A percentile compares a stretch with the other conserved stretches of the same genome.
Evolutionary conservation across 2,113 vertebrate species (phyloP).

Genomic region (Dipodomys stephensi): DNA sequence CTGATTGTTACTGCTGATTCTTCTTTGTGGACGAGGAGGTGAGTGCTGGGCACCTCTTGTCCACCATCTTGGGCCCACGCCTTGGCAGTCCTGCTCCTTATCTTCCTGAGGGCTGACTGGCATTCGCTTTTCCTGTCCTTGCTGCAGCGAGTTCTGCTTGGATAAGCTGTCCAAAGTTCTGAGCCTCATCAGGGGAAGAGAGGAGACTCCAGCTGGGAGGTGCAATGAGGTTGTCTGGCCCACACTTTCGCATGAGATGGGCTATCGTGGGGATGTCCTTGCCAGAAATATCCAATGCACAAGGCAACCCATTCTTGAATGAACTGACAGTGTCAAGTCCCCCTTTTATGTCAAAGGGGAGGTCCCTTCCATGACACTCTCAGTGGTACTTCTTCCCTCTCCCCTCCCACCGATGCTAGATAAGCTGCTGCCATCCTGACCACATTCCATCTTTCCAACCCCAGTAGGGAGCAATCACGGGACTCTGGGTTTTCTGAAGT

Average conservation of each 20-base stretch:
- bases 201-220: not conserved
- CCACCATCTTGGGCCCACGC: not conserved
- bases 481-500: conserved; percentile 23
- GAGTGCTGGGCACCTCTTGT: not conserved
- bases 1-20: not conserved
- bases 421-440: not conserved
- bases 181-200: not conserved
- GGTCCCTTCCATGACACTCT: not conserved
- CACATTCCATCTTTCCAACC: conserved; percentile 25
- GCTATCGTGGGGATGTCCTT: not conserved
- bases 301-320: not conserved
- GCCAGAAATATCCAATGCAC: not conserved
- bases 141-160: not conserved
- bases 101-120: not conserved
- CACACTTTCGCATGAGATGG: not conserved
- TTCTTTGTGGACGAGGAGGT: not conserved
- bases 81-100: not conserved
- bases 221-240: not conserved
- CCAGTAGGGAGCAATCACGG: not conserved
- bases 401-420: not conserved
- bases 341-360: not conserved
- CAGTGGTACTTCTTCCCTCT: not conserved
- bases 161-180: not conserved
- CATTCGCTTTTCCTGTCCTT: not conserved
- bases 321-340: not conserved